Conservation (phyloP, 2,888 invertebrate species). For the Clunio marinus region DNA sequence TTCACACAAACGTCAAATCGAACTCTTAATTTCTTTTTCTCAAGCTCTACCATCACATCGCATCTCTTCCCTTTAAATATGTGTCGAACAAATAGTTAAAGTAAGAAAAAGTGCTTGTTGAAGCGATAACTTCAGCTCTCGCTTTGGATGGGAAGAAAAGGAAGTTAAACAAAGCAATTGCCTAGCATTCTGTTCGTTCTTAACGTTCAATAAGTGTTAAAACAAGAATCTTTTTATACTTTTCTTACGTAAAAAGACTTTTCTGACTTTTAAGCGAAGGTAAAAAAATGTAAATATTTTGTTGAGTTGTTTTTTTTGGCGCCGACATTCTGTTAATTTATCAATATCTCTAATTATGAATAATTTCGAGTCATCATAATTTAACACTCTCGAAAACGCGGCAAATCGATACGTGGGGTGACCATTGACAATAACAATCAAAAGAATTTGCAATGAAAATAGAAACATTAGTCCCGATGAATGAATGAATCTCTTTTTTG, state of each 20-base stretch:
- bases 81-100: constrained; percentile 3
- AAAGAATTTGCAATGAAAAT: too few relatives aligned
- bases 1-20: background rate
- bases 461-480: too few relatives aligned
- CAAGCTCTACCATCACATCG: background rate
- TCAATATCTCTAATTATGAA: constrained; percentile 35
- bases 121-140: background rate
- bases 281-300: constrained; percentile 31
- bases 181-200: background rate
- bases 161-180: background rate
- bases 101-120: background rate
- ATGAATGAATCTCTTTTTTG: too few relatives aligned
- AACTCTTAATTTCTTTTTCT: constrained; percentile 29
- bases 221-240: constrained; percentile 21
- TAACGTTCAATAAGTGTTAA: constrained; percentile 25
- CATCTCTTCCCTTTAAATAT: background rate
- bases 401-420: constrained; percentile 15
- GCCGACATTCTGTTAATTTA: constrained; percentile 35
- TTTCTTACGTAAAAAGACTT: background rate
- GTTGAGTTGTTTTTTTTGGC: constrained; percentile 27
- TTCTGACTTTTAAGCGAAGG: background rate
- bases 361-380: constrained; percentile 33
- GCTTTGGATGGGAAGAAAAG: background rate
- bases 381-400: constrained; percentile 28
- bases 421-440: constrained; percentile 1